phyloP scores from a whole-genome alignment of 2,113 vertebrate genomes.

The Cisticola juncidis region DNA sequence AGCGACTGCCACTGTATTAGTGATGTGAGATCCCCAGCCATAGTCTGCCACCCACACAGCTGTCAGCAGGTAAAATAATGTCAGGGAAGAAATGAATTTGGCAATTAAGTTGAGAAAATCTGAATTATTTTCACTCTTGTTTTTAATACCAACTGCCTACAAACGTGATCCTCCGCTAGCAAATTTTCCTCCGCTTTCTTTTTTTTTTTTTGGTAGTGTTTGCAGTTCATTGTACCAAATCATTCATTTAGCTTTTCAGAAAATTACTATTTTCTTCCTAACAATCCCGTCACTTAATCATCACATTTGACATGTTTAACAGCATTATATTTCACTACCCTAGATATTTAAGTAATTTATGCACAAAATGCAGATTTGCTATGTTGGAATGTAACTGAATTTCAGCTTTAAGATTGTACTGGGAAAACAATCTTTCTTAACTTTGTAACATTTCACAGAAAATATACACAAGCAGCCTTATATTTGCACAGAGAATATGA shows the following conservation, averaged over 20 bases:
- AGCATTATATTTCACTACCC: neutral
- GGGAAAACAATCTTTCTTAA: constrained; percentile 7
- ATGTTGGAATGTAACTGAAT: neutral
- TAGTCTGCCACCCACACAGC: neutral
- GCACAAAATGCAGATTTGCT: constrained; percentile 33
- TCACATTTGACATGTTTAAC: constrained; percentile 47
- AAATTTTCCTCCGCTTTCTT: neutral
- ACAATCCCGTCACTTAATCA: constrained; percentile 51
- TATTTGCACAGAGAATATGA: neutral
- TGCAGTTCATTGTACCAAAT: constrained; percentile 41
- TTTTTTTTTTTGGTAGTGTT: neutral
- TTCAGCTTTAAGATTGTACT: neutral
- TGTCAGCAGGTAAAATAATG: constrained; percentile 9
- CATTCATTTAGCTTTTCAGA: constrained; percentile 26
- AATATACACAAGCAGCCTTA: neutral
- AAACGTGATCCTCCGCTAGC: neutral
- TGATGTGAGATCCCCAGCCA: neutral
- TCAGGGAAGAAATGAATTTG: neutral
- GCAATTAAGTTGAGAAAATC: neutral
- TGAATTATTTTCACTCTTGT: neutral
- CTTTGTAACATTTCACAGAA: neutral
- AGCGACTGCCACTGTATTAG: neutral
- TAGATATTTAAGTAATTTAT: constrained; percentile 34
- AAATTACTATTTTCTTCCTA: constrained; percentile 51
- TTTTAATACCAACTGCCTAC: constrained; percentile 12